phyloP scores from a whole-genome alignment of 2,113 vertebrate species.

The Arothron firmamentum region DNA sequence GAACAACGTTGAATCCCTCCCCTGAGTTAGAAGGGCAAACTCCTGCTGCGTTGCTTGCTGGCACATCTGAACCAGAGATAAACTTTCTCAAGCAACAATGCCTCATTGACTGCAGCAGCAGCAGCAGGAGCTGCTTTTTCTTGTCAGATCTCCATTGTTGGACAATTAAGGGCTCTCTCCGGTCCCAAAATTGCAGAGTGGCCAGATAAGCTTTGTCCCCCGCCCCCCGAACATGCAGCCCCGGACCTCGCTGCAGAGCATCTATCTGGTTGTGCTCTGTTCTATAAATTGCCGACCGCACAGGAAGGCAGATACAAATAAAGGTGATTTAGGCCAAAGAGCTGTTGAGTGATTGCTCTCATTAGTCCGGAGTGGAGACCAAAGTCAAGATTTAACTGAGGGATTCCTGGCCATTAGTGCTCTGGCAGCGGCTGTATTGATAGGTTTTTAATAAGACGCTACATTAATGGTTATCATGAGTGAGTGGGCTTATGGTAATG shows the following conservation, averaged over 20 bases:
- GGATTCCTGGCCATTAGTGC: constrained; percentile 78
- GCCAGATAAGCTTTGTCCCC: constrained; percentile 43
- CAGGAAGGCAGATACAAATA: constrained; percentile 79
- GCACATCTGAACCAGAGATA: constrained; percentile 58
- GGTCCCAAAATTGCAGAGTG: constrained; percentile 55
- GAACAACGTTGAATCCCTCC: constrained; percentile 70
- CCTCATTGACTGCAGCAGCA: constrained; percentile 61
- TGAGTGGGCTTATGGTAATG: constrained; percentile 79
- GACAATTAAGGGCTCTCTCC: constrained; percentile 71
- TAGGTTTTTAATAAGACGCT: constrained; percentile 82
- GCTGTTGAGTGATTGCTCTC: constrained; percentile 80
- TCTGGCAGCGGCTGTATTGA: constrained; percentile 76
- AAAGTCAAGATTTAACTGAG: constrained; percentile 78
- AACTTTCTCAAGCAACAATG: constrained; percentile 63
- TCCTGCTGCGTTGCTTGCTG: constrained; percentile 50
- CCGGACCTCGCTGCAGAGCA: constrained; percentile 57
- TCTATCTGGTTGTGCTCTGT: constrained; percentile 60
- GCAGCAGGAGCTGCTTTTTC: constrained; percentile 58
- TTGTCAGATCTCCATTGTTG: constrained; percentile 46
- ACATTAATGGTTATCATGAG: constrained; percentile 80
- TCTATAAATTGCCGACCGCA: constrained; percentile 73
- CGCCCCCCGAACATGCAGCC: constrained; percentile 25
- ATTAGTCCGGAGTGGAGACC: constrained; percentile 78
- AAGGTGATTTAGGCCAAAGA: constrained; percentile 82
- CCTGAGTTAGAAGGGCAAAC: constrained; percentile 69